phyloP scores from a whole-genome alignment of 2,888 invertebrate genomes.

The Pedicia rivosa region DNA sequence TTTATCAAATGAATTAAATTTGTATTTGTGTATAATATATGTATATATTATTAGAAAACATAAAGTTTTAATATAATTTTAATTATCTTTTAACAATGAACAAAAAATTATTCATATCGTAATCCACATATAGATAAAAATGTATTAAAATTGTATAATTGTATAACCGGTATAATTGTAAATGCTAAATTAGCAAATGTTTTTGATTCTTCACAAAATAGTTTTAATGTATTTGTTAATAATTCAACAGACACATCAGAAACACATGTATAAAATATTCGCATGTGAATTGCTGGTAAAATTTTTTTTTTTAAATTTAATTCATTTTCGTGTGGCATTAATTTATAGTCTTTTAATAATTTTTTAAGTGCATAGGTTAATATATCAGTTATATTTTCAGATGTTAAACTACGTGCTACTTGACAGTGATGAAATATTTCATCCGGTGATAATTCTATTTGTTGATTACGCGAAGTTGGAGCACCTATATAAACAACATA shows the following conservation, averaged over 20 bases:
- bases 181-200: conserved; percentile 38
- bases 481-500: conserved; percentile 19
- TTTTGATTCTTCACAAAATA: conserved; percentile 19
- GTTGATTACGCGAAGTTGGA: conserved; percentile 30
- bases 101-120: conserved; percentile 50
- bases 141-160: conserved; percentile 65
- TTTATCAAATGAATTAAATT: neutral
- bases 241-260: conserved; percentile 33
- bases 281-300: conserved; percentile 50
- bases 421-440: conserved; percentile 24
- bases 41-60: neutral
- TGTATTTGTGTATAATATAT: neutral
- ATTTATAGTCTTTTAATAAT: conserved; percentile 34
- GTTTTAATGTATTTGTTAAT: conserved; percentile 28
- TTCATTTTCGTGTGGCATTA: conserved; percentile 25
- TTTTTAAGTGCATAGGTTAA: conserved; percentile 37
- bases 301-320: conserved; percentile 29
- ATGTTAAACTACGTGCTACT: conserved; percentile 29
- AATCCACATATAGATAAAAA: conserved; percentile 72
- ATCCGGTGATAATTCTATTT: conserved; percentile 30
- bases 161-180: conserved; percentile 62
- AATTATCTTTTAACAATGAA: too few relatives aligned
- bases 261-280: conserved; percentile 60
- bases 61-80: conserved; percentile 7
- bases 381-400: conserved; percentile 36